Evolutionary conservation across 2,797 vertebrate genomes (phyloP).

Genomic region (Amblyopsis hoosieri): DNA sequence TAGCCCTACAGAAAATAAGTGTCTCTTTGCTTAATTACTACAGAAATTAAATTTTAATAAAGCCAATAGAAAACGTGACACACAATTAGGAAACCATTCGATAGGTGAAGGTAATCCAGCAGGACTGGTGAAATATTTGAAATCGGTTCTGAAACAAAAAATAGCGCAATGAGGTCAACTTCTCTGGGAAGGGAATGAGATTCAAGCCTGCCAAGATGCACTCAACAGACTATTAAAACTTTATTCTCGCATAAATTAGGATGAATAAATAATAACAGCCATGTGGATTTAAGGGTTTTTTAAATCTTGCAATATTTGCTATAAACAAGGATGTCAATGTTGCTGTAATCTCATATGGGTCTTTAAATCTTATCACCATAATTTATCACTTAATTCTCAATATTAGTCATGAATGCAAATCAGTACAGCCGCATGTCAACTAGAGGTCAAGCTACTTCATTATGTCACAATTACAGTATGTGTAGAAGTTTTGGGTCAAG

Average conservation of each 20-base stretch:
- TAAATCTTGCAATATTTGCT: background rate
- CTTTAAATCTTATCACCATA: conserved; percentile 35
- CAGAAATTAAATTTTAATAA: conserved; percentile 76
- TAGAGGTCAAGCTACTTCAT: background rate
- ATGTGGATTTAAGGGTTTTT: background rate
- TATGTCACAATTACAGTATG: background rate
- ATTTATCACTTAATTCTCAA: conserved; percentile 11
- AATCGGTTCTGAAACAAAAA: conserved; percentile 48
- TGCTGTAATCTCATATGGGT: conserved; percentile 1
- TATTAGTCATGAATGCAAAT: conserved; percentile 9
- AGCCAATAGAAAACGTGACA: conserved; percentile 69
- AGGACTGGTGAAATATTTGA: conserved; percentile 48
- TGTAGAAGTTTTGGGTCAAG: background rate
- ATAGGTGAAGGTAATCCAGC: conserved; percentile 72
- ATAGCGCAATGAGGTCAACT: conserved; percentile 40
- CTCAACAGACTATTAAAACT: background rate
- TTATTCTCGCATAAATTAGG: background rate
- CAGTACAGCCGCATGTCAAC: background rate
- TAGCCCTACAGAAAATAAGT: conserved; percentile 68
- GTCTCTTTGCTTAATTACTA: conserved; percentile 73
- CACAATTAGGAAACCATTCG: conserved; percentile 72
- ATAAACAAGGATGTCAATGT: conserved; percentile 16
- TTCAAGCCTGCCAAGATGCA: conserved; percentile 16
- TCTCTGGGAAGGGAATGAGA: conserved; percentile 52
- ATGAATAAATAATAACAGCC: background rate